Conservation (phyloP, 2,888 invertebrate species). For the Mesorhabditis sp. region DNA sequence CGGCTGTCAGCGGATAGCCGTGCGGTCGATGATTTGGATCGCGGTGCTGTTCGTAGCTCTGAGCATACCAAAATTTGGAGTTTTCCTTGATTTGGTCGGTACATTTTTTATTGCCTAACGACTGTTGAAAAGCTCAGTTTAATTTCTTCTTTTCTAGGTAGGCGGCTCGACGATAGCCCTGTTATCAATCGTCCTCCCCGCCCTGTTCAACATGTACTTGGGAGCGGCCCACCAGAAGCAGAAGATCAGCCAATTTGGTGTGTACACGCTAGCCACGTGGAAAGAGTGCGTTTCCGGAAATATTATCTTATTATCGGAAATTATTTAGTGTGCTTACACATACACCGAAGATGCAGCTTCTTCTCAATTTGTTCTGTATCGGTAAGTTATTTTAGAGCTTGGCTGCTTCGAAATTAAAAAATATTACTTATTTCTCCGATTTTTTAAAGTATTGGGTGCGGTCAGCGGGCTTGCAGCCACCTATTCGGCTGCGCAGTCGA, state of each 20-base stretch:
- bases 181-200: neutral
- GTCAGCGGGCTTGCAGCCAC: neutral
- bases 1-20: neutral
- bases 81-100: neutral
- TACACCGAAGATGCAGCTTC: neutral
- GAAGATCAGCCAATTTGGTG: neutral
- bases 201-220: conserved; percentile 4
- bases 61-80: neutral
- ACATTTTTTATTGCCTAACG: neutral
- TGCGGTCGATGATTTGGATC: neutral
- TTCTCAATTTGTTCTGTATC: neutral
- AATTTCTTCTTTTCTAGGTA: neutral
- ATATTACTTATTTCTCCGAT: neutral
- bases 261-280: too few relatives aligned
- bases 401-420: neutral
- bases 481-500: neutral
- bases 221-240: neutral
- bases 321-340: neutral
- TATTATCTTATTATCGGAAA: neutral
- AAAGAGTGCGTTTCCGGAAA: too few relatives aligned
- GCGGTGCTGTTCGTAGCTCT: conserved; percentile 2
- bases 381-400: neutral
- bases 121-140: neutral
- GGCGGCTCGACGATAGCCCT: conserved; percentile 5
- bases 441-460: neutral